Percentiles rank a stretch among this genome's conserved stretches.
Evolutionary conservation across 2,888 invertebrate species (phyloP).

Genomic region (Germaria angustata): DNA sequence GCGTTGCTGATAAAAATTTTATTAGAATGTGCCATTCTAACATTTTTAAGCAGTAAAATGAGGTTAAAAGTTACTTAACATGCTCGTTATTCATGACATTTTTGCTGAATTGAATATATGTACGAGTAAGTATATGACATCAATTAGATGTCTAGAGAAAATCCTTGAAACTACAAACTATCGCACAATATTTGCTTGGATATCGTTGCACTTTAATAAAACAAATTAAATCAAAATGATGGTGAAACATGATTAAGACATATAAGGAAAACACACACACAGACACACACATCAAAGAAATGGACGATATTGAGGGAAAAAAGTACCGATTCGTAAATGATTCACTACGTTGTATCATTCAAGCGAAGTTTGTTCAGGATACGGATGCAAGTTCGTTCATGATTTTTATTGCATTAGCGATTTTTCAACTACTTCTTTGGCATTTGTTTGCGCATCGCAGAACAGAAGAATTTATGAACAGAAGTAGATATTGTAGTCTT

Average conservation of each 20-base stretch:
- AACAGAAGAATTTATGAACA: no score
- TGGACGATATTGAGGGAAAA: neutral
- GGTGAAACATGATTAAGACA: neutral
- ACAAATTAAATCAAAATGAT: neutral
- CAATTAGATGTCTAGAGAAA: constrained; percentile 2
- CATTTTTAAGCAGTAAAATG: neutral
- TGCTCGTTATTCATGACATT: constrained; percentile 7
- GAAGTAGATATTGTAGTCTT: no score
- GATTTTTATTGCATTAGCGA: no score
- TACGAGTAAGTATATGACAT: neutral
- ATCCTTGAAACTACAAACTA: constrained; percentile 30
- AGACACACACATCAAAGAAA: neutral
- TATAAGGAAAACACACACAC: neutral
- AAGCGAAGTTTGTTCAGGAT: no score
- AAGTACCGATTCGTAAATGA: no score
- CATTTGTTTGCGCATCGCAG: no score
- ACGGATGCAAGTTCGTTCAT: no score
- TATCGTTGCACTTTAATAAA: constrained; percentile 3
- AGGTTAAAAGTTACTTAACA: constrained; percentile 25
- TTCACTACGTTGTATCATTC: no score
- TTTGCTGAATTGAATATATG: constrained; percentile 1
- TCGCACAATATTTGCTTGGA: neutral
- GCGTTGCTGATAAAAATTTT: no score
- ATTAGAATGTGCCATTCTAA: neutral
- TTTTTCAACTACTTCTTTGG: no score